A percentile compares a stretch with the other conserved stretches of the same genome.
phyloP scores from a whole-genome alignment of 1,140 invertebrate species.

The Eupristina koningsbergeri region DNA sequence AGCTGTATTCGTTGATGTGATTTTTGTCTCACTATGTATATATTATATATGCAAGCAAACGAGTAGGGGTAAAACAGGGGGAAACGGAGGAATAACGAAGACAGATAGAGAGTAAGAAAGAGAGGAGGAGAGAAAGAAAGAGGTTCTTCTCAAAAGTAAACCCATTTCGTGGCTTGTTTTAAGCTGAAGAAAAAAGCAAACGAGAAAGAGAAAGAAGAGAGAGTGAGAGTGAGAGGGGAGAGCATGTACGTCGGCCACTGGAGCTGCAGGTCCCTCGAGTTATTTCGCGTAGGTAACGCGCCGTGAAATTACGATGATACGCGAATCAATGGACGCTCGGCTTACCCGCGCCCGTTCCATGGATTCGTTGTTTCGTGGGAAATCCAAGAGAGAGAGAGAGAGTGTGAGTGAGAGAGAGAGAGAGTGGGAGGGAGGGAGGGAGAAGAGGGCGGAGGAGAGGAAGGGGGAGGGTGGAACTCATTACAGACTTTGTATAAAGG shows the following conservation, averaged over 20 bases:
- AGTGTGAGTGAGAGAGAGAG: background rate
- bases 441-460: background rate
- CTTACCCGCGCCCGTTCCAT: conserved; percentile 34
- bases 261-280: conserved; percentile 65
- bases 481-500: conserved; percentile 18
- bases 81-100: conserved; percentile 33
- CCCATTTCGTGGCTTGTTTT: conserved; percentile 74
- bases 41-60: background rate
- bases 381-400: conserved; percentile 50
- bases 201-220: conserved; percentile 45
- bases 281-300: conserved; percentile 73
- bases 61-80: conserved; percentile 9
- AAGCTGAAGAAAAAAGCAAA: background rate
- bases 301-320: conserved; percentile 74
- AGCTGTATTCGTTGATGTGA: background rate
- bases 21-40: background rate
- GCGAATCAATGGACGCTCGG: conserved; percentile 70
- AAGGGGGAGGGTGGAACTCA: conserved; percentile 1
- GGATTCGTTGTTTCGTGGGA: conserved; percentile 52
- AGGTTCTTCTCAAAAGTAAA: conserved; percentile 65
- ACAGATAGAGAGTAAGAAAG: no score
- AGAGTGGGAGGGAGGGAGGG: conserved; percentile 15
- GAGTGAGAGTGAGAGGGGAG: conserved; percentile 54
- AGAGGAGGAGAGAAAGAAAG: background rate
- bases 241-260: conserved; percentile 54